A percentile compares a stretch with the other conserved stretches of the same genome.
phyloP scores from a whole-genome alignment of 2,113 vertebrate species.

The Chaetorhynchus papuensis region DNA sequence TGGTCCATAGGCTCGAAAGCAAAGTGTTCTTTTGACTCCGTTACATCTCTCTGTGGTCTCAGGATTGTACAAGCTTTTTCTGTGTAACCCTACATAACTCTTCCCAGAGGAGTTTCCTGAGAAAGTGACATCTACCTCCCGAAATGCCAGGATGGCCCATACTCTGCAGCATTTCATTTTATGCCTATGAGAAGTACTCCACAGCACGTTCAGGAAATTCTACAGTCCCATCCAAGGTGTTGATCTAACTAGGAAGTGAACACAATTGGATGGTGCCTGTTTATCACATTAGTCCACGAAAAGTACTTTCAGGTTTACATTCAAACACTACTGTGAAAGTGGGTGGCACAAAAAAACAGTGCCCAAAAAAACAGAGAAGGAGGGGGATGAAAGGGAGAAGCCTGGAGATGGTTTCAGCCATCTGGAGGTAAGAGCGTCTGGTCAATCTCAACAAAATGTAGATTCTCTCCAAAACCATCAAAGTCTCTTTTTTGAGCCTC shows the following conservation, averaged over 20 bases:
- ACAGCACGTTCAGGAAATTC: background rate
- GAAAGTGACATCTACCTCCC: background rate
- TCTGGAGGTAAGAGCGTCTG: background rate
- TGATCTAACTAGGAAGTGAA: background rate
- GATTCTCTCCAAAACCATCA: background rate
- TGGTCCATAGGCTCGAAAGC: background rate
- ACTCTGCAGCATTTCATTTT: background rate
- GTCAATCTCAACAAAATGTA: background rate
- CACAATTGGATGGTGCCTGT: background rate
- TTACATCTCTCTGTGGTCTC: background rate
- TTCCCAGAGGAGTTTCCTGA: background rate
- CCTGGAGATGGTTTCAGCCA: background rate
- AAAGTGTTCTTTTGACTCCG: background rate
- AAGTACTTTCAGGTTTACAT: background rate
- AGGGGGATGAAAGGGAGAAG: background rate
- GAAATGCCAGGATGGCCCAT: background rate
- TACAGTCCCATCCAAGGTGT: background rate
- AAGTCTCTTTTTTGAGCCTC: background rate
- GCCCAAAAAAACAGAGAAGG: background rate
- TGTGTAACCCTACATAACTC: background rate
- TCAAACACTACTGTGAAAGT: background rate
- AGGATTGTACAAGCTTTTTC: background rate
- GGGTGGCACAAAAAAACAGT: background rate
- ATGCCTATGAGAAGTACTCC: background rate
- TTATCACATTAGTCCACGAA: background rate